These are phyloP conservation scores for Pachyramphus minor DNA, from an alignment of 2,113 vertebrate species.

Conservation along the genomic window DNA sequence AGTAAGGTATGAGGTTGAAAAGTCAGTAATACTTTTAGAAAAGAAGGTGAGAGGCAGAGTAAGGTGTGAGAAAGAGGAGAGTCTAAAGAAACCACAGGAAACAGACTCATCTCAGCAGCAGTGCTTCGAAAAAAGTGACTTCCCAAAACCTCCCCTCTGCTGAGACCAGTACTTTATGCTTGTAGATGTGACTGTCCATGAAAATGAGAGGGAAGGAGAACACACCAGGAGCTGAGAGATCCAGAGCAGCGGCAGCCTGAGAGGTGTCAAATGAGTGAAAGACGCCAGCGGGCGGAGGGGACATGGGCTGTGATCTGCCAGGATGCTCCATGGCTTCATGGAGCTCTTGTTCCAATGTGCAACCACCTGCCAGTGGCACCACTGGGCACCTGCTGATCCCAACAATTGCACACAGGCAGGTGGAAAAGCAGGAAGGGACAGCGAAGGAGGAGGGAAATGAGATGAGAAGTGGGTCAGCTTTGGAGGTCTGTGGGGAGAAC, in stretches of 20 bases:
- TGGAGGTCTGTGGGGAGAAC: neutral
- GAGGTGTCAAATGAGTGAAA: constrained; percentile 3
- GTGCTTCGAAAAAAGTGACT: neutral
- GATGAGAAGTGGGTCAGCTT: neutral
- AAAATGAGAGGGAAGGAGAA: neutral
- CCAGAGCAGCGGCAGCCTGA: neutral
- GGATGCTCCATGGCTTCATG: neutral
- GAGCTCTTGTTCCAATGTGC: fast-evolving
- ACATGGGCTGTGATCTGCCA: neutral
- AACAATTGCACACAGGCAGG: neutral
- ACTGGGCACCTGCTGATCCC: neutral
- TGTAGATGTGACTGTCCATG: neutral
- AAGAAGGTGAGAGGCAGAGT: neutral
- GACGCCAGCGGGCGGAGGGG: fast-evolving
- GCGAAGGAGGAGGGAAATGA: neutral
- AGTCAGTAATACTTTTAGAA: neutral
- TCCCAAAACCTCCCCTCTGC: neutral
- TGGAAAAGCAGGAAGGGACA: neutral
- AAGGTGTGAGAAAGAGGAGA: neutral
- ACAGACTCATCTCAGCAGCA: neutral
- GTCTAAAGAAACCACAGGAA: neutral
- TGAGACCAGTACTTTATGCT: neutral
- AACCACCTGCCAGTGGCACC: fast-evolving
- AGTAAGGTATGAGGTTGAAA: neutral
- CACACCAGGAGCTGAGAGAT: neutral